Conservation (phyloP, 64 coral and sea anemone genomes). For the Catalaphyllia jardinei region DNA sequence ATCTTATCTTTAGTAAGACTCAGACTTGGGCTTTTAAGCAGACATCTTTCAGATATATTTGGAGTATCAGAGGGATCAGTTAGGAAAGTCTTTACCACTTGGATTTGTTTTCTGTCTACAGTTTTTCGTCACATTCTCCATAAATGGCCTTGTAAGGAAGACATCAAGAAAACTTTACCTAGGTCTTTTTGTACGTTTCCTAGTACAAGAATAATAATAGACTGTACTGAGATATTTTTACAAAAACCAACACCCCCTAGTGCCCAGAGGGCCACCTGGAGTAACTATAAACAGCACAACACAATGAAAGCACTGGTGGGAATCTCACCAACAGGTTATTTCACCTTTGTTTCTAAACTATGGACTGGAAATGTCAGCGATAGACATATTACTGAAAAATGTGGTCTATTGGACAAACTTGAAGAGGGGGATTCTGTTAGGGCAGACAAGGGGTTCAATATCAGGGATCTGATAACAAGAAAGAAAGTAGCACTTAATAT, state of each 20-base stretch:
- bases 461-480: constrained; percentile 21
- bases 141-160: constrained; percentile 49
- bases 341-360: constrained; percentile 60
- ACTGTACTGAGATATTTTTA: constrained; percentile 1
- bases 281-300: constrained; percentile 51
- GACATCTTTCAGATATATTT: constrained; percentile 60
- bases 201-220: constrained; percentile 21
- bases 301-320: constrained; percentile 16
- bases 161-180: constrained; percentile 44
- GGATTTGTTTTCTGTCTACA: constrained; percentile 65
- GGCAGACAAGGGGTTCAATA: constrained; percentile 57
- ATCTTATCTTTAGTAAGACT: constrained; percentile 52
- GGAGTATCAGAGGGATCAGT: constrained; percentile 33
- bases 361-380: constrained; percentile 56
- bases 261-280: constrained; percentile 22
- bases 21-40: constrained; percentile 53
- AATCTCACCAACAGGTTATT: constrained; percentile 57
- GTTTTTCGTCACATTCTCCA: constrained; percentile 46
- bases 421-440: constrained; percentile 62
- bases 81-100: constrained; percentile 45
- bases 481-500: constrained; percentile 1
- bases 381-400: constrained; percentile 56
- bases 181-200: constrained; percentile 44
- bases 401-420: constrained; percentile 48
- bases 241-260: constrained; percentile 19